Evolutionary conservation across 2,888 invertebrate genomes (phyloP).

Genomic region (Seladonia tumulorum): DNA sequence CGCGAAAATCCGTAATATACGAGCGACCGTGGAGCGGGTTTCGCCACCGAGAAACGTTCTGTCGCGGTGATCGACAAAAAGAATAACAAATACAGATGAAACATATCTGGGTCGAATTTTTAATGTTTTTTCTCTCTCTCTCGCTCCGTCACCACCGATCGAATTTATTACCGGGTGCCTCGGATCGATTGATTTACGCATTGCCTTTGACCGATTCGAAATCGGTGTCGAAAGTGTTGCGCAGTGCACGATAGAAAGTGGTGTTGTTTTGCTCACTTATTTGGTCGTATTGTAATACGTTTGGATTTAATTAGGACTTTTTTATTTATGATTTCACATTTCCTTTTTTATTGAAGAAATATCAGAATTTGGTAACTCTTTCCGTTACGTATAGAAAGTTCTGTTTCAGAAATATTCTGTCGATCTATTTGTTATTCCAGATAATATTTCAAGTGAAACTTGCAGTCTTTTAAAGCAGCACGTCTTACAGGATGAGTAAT

Average conservation of each 20-base stretch:
- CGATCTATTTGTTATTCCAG: background rate
- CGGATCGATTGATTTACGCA: background rate
- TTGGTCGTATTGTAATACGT: background rate
- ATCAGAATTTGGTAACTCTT: too few relatives aligned
- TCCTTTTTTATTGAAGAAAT: too few relatives aligned
- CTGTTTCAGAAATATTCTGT: background rate
- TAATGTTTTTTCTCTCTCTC: background rate
- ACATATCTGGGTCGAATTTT: constrained; percentile 7
- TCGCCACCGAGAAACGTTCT: constrained; percentile 20
- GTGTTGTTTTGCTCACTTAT: background rate
- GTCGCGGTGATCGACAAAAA: constrained; percentile 2
- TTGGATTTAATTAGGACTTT: background rate
- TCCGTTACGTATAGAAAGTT: too few relatives aligned
- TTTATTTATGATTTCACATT: too few relatives aligned
- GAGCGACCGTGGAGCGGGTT: background rate
- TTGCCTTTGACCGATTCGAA: background rate
- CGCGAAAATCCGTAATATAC: constrained; percentile 35
- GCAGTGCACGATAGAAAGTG: background rate
- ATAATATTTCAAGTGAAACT: background rate
- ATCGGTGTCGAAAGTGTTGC: background rate
- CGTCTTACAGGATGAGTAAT: background rate
- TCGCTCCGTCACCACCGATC: background rate
- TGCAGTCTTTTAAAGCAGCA: background rate
- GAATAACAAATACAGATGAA: constrained; percentile 3
- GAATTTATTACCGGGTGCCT: background rate